A percentile compares a stretch with the other conserved stretches of the same genome.
phyloP scores from a whole-genome alignment of 2,888 invertebrate genomes.

The Cryptosula pallasiana region DNA sequence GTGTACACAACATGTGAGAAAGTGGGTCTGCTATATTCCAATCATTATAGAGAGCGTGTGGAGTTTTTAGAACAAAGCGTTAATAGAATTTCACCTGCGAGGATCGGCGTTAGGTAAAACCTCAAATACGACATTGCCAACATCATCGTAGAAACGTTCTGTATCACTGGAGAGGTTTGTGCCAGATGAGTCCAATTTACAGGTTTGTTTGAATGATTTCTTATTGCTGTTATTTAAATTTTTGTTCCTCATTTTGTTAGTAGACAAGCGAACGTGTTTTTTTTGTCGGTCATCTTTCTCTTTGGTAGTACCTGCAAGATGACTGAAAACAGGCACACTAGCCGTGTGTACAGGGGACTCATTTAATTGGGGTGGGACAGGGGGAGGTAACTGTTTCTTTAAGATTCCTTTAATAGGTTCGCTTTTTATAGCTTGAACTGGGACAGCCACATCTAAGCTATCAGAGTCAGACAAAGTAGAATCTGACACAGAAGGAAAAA shows the following conservation, averaged over 20 bases:
- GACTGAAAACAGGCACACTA: background rate
- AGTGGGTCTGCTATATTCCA: too few species aligned
- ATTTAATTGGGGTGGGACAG: background rate
- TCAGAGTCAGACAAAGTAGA: background rate
- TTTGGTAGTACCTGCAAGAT: background rate
- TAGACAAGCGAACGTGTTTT: background rate
- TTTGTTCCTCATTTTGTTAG: background rate
- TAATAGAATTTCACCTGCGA: too few species aligned
- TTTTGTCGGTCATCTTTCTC: background rate
- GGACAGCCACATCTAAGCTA: background rate
- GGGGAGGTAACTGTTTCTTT: background rate
- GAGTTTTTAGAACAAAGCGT: too few species aligned
- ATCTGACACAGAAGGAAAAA: background rate
- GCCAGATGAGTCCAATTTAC: background rate
- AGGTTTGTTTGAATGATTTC: background rate
- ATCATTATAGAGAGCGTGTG: too few species aligned
- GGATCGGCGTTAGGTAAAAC: background rate
- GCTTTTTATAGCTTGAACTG: background rate
- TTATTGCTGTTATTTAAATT: background rate
- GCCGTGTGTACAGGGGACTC: background rate
- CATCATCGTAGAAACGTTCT: background rate
- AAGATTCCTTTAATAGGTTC: background rate
- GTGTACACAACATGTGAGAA: too few species aligned
- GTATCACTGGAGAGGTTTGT: background rate
- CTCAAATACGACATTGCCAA: constrained; percentile 17